Conservation (phyloP, 2,797 vertebrate species). For the Characodon lateralis region DNA sequence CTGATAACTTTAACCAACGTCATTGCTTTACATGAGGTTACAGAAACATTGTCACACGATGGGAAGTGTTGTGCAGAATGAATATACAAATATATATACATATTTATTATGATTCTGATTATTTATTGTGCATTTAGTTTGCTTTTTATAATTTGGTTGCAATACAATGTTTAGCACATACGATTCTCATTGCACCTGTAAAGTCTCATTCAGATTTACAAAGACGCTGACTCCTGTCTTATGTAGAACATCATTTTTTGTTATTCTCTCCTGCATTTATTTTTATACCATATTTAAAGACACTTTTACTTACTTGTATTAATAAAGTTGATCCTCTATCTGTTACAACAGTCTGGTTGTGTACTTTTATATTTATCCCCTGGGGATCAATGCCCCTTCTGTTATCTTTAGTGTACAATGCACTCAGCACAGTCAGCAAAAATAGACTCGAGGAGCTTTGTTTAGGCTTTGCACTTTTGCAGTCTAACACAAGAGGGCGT, state of each 20-base stretch:
- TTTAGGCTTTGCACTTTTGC: conserved; percentile 34
- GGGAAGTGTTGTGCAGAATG: conserved; percentile 81
- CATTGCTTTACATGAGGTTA: conserved; percentile 75
- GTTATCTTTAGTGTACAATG: background rate
- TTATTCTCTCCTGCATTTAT: conserved; percentile 95
- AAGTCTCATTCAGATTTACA: conserved; percentile 84
- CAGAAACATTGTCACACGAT: conserved; percentile 75
- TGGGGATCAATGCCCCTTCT: background rate
- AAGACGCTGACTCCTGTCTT: conserved; percentile 85
- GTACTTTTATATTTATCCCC: conserved; percentile 5
- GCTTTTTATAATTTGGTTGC: conserved; percentile 85
- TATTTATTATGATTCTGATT: conserved; percentile 77
- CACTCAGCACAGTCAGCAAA: background rate
- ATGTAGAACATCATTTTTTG: conserved; percentile 87
- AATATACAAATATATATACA: conserved; percentile 82
- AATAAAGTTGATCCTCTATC: conserved; percentile 89
- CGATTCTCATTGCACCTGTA: conserved; percentile 86
- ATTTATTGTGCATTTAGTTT: conserved; percentile 81
- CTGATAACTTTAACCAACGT: conserved; percentile 65
- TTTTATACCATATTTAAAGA: conserved; percentile 99
- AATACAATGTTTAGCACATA: conserved; percentile 87
- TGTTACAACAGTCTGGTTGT: conserved; percentile 67
- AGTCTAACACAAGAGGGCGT: conserved; percentile 69
- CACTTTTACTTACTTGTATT: conserved; percentile 96
- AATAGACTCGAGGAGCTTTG: no score